Percentiles rank a stretch among this genome's conserved stretches.
phyloP scores from a whole-genome alignment of 2,113 vertebrate species.

The Austrofundulus limnaeus region DNA sequence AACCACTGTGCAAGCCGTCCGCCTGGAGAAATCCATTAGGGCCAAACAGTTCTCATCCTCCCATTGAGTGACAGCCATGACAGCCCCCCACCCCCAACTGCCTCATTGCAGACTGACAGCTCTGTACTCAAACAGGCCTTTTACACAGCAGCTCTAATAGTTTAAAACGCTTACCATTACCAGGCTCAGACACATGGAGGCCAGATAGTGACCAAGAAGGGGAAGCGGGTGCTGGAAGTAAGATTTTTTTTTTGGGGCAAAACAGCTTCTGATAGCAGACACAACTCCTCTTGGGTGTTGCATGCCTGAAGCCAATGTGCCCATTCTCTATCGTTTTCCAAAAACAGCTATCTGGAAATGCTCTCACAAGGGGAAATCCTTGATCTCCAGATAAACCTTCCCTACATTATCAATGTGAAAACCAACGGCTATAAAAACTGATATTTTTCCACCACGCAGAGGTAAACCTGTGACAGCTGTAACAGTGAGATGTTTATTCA shows the following conservation, averaged over 20 bases:
- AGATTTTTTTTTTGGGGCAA: constrained; percentile 55
- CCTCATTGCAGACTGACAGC: constrained; percentile 88
- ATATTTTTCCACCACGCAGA: constrained; percentile 50
- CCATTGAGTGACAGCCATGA: constrained; percentile 77
- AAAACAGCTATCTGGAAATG: constrained; percentile 56
- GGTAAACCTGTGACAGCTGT: constrained; percentile 69
- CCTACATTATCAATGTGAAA: constrained; percentile 39
- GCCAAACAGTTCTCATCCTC: constrained; percentile 96
- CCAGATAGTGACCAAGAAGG: constrained; percentile 76
- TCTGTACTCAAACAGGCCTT: constrained; percentile 94
- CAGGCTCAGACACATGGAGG: constrained; percentile 87
- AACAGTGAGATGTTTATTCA: constrained; percentile 66
- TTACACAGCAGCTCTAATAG: constrained; percentile 93
- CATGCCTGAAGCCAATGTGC: constrained; percentile 25
- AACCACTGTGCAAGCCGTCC: constrained; percentile 89
- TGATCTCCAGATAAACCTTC: constrained; percentile 57
- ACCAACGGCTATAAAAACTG: constrained; percentile 61
- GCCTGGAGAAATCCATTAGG: constrained; percentile 98
- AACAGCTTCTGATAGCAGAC: constrained; percentile 21
- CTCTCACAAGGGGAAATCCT: constrained; percentile 57
- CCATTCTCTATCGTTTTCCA: constrained; percentile 53
- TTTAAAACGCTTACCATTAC: constrained; percentile 98
- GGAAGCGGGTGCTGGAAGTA: constrained; percentile 22
- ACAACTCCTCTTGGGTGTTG: constrained; percentile 32
- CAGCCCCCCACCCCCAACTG: constrained; percentile 70